Evolutionary conservation across 2,113 vertebrate genomes (phyloP).

Genomic region (Xerus inauris): DNA sequence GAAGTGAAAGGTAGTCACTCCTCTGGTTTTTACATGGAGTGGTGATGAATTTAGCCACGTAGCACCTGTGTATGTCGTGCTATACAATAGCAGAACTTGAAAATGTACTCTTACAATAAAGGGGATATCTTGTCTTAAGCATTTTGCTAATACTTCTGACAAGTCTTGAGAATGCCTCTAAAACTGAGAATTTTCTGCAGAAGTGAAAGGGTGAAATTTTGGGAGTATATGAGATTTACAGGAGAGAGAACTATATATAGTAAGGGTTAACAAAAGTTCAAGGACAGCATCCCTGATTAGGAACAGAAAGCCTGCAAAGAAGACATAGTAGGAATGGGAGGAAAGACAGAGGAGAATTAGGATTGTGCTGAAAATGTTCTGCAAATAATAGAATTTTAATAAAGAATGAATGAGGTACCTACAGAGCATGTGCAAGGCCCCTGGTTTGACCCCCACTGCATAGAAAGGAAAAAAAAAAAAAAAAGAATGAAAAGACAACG

Average conservation of each 20-base stretch:
- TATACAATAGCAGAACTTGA: neutral
- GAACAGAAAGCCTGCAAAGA: neutral
- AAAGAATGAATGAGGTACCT: neutral
- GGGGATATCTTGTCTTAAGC: neutral
- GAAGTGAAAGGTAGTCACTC: neutral
- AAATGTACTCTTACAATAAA: neutral
- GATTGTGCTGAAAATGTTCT: neutral
- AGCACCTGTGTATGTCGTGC: neutral
- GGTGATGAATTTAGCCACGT: neutral
- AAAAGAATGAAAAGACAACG: neutral
- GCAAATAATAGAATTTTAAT: neutral
- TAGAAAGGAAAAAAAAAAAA: neutral
- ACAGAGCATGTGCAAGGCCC: too few species aligned
- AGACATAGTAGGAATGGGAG: neutral
- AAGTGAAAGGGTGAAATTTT: neutral
- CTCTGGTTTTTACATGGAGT: neutral
- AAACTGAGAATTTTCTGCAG: slow-evolving; percentile 7
- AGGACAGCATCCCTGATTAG: neutral
- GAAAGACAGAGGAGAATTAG: neutral
- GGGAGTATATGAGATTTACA: neutral
- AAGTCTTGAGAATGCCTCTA: neutral
- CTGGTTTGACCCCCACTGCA: neutral
- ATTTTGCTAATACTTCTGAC: neutral
- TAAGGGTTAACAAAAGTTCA: neutral
- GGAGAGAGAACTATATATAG: neutral